Base-by-base conservation (phyloP, 2,113 vertebrate genomes). In the Equus przewalskii region DNA sequence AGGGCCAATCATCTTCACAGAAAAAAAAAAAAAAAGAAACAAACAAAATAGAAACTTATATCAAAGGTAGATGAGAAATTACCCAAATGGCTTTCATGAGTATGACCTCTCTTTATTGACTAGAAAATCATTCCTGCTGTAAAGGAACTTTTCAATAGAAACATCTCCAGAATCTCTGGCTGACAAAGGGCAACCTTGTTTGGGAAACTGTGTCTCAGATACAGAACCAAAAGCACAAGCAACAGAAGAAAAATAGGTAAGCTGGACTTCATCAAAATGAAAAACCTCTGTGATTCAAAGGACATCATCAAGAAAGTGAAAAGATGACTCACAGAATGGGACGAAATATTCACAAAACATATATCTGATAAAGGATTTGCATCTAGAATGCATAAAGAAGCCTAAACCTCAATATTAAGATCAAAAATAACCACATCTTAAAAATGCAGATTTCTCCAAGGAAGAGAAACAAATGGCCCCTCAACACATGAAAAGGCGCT, bases 41-140 rank as follows among this genome's bases (percentile, higher is more conserved):
- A 41, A 41, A 41, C 36, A 41, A 28, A n/a, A 11, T 2, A 10
- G 60, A 82, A 15, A 14, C 5, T 41, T 41, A 14, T 2, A 11
- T 18, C 33, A 10, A 70, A n/a, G 30, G 33, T 7, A 0, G 14
- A 7, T 3, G 24, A 58, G 78, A 46, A 41, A 6, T 4, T 10
- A 26, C 19, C 18, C 28, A 19, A 1, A 16, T 41, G 22, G 5
- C 22, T 21, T 73, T 36, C 0, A 3, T 1, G 12, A 7, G 5
- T 0, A 14, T 14, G 19, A 2, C 5, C 7, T 21, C n/a, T 16
- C 24, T 51, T 36, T 16, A 33, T 6, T 1, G 10, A 12, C 9
- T 5, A 5, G 1, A 62, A 2, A 83, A 13, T 8, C 5, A 1
- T 2, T 46, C 21, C 33, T 41, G 7, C 8, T 6, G 6, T 5